Conservation (phyloP, 1,140 invertebrate species). For the Carcinoscorpius rotundicauda region DNA sequence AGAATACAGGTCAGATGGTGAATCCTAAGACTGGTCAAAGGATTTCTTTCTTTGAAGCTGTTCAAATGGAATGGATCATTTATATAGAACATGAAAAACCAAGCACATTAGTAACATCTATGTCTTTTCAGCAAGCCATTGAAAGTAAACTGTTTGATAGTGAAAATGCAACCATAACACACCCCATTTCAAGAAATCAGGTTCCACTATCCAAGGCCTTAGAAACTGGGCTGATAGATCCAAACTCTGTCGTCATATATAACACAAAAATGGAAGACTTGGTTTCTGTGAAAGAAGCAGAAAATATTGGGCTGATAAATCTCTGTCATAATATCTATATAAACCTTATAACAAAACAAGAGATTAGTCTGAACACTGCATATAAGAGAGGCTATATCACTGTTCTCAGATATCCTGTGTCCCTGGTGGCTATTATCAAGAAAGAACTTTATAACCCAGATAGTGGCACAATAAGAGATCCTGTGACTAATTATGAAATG, state of each 20-base stretch:
- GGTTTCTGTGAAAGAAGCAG: constrained; percentile 49
- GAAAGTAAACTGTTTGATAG: constrained; percentile 11
- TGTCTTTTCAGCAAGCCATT: constrained; percentile 19
- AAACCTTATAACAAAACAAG: constrained; percentile 50
- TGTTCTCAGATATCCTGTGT: constrained; percentile 52
- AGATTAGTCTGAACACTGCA: constrained; percentile 54
- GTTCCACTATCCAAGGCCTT: constrained; percentile 76
- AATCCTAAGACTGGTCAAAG: constrained; percentile 63
- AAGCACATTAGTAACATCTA: not conserved
- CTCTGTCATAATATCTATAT: constrained; percentile 25
- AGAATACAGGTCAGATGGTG: constrained; percentile 62
- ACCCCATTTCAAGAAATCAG: constrained; percentile 30
- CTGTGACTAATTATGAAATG: constrained; percentile 51
- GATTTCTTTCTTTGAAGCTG: constrained; percentile 70
- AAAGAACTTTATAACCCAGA: constrained; percentile 55
- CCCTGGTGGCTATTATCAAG: constrained; percentile 56
- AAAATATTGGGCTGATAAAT: constrained; percentile 30
- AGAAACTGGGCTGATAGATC: constrained; percentile 58
- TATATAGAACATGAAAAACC: not conserved
- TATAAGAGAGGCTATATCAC: constrained; percentile 51
- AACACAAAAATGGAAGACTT: constrained; percentile 61
- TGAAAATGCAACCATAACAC: constrained; percentile 9
- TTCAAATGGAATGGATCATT: constrained; percentile 52
- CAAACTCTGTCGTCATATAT: constrained; percentile 56
- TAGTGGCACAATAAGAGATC: constrained; percentile 56